These are phyloP conservation scores for Ametastegia equiseti DNA, from an alignment of 2,888 invertebrate genomes.

Conservation along the genomic window DNA sequence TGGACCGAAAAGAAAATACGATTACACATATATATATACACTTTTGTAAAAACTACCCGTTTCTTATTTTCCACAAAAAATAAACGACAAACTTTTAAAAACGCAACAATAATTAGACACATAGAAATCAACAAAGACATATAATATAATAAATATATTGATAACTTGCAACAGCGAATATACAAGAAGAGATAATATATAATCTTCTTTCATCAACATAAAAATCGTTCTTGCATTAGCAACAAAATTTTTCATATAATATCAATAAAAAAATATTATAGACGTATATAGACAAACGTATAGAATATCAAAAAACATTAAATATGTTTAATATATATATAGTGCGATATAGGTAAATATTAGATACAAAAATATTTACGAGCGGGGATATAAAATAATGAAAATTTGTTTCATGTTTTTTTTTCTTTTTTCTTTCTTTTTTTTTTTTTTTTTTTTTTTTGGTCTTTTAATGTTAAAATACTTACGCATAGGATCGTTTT, in stretches of 20 bases:
- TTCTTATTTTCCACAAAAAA: too few species aligned
- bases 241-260: too few species aligned
- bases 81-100: too few species aligned
- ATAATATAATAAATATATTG: neutral
- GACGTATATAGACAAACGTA: too few species aligned
- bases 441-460: too few species aligned
- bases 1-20: too few species aligned
- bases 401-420: neutral
- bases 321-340: neutral
- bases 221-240: constrained; percentile 16
- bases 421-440: too few species aligned
- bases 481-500: constrained; percentile 78
- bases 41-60: too few species aligned
- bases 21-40: too few species aligned
- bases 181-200: neutral
- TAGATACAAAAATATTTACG: neutral
- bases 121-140: neutral
- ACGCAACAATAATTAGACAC: neutral
- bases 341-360: neutral
- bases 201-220: too few species aligned
- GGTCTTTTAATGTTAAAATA: constrained; percentile 61
- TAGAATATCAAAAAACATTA: neutral
- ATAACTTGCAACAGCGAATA: neutral
- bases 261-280: too few species aligned
- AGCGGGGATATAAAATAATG: constrained; percentile 3